Base-by-base conservation (phyloP, 2,888 invertebrate genomes). In the Euzophera pinguis region DNA sequence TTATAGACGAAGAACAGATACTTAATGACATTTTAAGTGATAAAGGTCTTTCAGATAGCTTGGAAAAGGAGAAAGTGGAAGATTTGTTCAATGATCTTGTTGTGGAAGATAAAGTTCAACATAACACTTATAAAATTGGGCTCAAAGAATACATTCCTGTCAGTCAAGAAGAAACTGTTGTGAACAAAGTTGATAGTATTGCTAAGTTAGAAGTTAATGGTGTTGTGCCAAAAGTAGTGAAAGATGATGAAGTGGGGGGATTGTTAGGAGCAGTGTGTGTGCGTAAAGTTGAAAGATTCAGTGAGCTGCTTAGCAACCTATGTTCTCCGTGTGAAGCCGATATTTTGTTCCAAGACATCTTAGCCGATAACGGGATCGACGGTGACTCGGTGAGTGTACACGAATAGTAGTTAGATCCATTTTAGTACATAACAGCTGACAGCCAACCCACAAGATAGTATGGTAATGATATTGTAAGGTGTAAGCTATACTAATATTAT, bases 251-350 rank as follows among this genome's bases (percentile, higher is more conserved):
- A 59, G 73, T 78, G 8, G 75, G 78, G 57, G 81, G 84, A 13
- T 75, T 87, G 63, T 71, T 89, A 60, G 87, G 85, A 60, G 89
- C 81, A 52, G 88, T 85, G 74, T 90, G 90, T 86, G 88, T 90
- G 62, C 80, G 84, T 55, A 88, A 84, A 88, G 90, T 90, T 71
- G 88, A 88, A 77, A 81, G 80, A 63, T 90, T 90, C 65, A 90
- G 90, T 89, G 90, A 90, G 73, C 75, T 90, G 75, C 84, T 90
- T 57, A 89, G 86, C 77, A 90, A 88, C 72, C 75, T 90, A 64
- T 89, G 90, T 77, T 87, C 89, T 3, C 89, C 90, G 3, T 78
- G 83, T 59, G 90, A 90, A 70, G 87, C 90, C 12, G 90, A 90
- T 67, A 64, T 84, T 53, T 65, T 90, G 61, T 90, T 90, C 60